Evolutionary conservation across 2,113 vertebrate species (phyloP), one percentile per base, ranked within the genome.

Genomic region (Chelonoidis abingdonii): DNA sequence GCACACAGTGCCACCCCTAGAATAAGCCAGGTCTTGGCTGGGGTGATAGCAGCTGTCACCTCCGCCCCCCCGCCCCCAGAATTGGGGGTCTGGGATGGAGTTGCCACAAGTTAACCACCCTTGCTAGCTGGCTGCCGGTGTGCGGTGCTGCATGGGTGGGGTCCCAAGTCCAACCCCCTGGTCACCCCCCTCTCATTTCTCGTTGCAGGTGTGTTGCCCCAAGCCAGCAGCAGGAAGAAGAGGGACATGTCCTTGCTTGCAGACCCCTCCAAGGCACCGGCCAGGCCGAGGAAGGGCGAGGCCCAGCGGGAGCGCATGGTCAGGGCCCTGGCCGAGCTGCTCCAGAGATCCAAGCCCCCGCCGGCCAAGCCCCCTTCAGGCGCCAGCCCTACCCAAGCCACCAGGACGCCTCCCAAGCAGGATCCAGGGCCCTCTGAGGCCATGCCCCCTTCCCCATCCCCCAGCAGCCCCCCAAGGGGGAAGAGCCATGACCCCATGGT

Each of bases 311-410:
- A 98, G 82, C 95, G 97, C 27, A 97, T 98, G 97, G 97, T 98
- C 87, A 97, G 97, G 93, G 97, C 96, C 90, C 95, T 98, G 94
- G 97, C 97, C 38, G 97, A 98, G 92, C 97, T 98, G 91, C 97
- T 98, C 59, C 97, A 96, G 93, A 90, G 96, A 92, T 91, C 95
- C 78, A 97, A 97, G 94, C 91, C 94, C 69, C 93, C 97, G 53
- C 96, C 92, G n/a, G 76, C 29, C 49, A 92, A 96, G 53, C 90
- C 96, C 31, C 89, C 88, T n/a, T 89, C 91, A 3, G 35, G 25
- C 5, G 27, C 91, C 19, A 41, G 49, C 19, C 69, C 69, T 31
- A 78, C 8, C 8, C 65, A 84, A 69, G 38, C 24, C 22, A 49
- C 38, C 27, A 65, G 31, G 80, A 54, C 54, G 38, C 38, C 84